Conservation (phyloP, 2,797 vertebrate species). For the Neosilurus hyrtlii region DNA sequence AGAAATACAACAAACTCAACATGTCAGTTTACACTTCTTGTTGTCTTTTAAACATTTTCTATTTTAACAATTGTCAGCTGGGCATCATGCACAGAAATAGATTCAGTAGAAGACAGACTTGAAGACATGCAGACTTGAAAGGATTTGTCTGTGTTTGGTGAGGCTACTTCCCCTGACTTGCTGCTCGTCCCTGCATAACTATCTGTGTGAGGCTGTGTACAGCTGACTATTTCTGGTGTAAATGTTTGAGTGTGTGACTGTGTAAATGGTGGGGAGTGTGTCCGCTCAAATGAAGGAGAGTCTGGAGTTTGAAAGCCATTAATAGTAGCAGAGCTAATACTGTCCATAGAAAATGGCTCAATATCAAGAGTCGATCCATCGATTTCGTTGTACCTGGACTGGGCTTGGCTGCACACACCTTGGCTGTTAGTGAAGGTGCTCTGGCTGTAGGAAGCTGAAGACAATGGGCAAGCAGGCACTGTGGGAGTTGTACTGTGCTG, state of each 20-base stretch:
- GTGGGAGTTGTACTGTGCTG: conserved; percentile 61
- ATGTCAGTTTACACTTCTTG: background rate
- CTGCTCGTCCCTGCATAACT: conserved; percentile 59
- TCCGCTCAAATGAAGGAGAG: conserved; percentile 60
- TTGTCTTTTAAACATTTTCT: conserved; percentile 71
- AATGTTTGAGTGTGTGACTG: conserved; percentile 57
- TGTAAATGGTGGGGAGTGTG: conserved; percentile 43
- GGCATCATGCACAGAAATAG: conserved; percentile 63
- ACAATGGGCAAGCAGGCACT: conserved; percentile 53
- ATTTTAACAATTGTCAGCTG: conserved; percentile 82
- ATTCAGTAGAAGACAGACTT: conserved; percentile 51
- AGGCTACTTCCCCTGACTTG: conserved; percentile 62
- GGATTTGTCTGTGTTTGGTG: conserved; percentile 58
- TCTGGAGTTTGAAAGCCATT: conserved; percentile 71
- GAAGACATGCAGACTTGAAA: conserved; percentile 67
- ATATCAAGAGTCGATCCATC: conserved; percentile 65
- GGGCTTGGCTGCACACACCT: conserved; percentile 67
- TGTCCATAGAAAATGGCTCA: conserved; percentile 72
- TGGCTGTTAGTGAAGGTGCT: conserved; percentile 64
- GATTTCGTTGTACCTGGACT: conserved; percentile 66
- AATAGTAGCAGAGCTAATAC: conserved; percentile 64
- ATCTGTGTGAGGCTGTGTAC: conserved; percentile 66
- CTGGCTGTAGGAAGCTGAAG: conserved; percentile 65
- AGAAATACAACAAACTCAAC: background rate
- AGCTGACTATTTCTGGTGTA: conserved; percentile 62